Evolutionary conservation across 2,113 vertebrate species (phyloP), one percentile per base, ranked within the genome.

Genomic region (Engystomops pustulosus): DNA sequence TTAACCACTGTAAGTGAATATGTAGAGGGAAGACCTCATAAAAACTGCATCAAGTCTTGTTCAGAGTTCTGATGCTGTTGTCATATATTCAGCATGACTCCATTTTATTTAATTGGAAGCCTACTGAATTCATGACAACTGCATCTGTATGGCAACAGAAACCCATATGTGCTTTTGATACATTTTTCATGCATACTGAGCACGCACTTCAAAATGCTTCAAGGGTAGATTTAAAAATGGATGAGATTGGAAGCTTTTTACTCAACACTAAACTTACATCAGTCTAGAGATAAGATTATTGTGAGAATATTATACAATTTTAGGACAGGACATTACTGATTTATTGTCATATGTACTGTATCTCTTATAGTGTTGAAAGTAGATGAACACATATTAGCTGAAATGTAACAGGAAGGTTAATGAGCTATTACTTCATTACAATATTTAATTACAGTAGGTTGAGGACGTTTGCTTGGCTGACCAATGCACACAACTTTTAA

Each of bases 211-310:
- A 67, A 67, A 67, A 67, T 67, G 62, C 62, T 67, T 36, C 30
- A 67, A 67, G 62, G 62, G 62, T 67, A 67, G 62, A 36, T 36
- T 67, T 67, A 67, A 67, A 67, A 67, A 67, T 67, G 62, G 32
- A 67, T 67, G 62, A 67, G 32, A 67, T 20, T 67, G 17, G 17
- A 67, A 67, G 32, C 32, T 67, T 67, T 67, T 36, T 34, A 67
- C 62, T 67, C 62, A 67, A 67, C 62, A 34, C 62, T 65, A 34
- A 67, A 67, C 62, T 36, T 67, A 3, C 36, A 34, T 36, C 62
- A 36, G 15, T 67, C 62, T 67, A 20, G 62, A 67, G 17, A 25
- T 36, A 17, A 4, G 30, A 67, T 18, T 67, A 25, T 36, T 20
- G 17, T 18, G 30, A 67, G 7, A 67, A 6, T 67, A 36, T 32